Conservation (phyloP, 92 coral and sea anemone species). For the Paragorgia papillata region DNA sequence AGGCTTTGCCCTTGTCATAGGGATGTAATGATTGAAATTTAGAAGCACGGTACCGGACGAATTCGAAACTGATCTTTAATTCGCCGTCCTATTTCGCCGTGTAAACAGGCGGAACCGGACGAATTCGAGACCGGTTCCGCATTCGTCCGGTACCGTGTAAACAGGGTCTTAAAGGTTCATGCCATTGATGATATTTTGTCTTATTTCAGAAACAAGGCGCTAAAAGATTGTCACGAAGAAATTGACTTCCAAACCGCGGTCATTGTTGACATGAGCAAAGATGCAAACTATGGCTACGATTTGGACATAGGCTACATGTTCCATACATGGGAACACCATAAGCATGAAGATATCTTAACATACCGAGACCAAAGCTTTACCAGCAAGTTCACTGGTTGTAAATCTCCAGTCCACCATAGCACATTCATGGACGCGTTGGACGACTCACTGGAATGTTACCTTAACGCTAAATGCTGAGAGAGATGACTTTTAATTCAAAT, state of each 20-base stretch:
- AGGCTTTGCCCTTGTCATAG: too few species aligned
- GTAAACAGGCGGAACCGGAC: too few species aligned
- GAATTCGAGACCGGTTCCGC: too few species aligned
- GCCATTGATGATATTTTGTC: too few species aligned
- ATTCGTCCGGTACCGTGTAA: too few species aligned
- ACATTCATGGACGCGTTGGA: conserved; percentile 63
- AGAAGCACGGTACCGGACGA: too few species aligned
- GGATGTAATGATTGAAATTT: too few species aligned
- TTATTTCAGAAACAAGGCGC: conserved; percentile 35
- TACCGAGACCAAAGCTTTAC: conserved; percentile 60
- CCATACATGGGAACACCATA: conserved; percentile 52
- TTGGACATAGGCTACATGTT: conserved; percentile 33
- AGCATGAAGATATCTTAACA: conserved; percentile 48
- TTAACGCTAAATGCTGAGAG: conserved; percentile 1
- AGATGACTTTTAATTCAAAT: too few species aligned
- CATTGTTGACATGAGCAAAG: conserved; percentile 48
- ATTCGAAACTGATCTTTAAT: too few species aligned
- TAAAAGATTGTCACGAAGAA: conserved; percentile 54
- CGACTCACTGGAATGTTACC: conserved; percentile 53
- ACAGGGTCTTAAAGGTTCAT: too few species aligned
- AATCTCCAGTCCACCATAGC: conserved; percentile 42
- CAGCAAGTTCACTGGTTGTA: conserved; percentile 56
- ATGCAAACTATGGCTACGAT: conserved; percentile 57
- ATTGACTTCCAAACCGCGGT: conserved; percentile 64
- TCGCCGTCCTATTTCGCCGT: too few species aligned